Conservation (phyloP, 1,140 invertebrate species). For the Eueides isabella region DNA sequence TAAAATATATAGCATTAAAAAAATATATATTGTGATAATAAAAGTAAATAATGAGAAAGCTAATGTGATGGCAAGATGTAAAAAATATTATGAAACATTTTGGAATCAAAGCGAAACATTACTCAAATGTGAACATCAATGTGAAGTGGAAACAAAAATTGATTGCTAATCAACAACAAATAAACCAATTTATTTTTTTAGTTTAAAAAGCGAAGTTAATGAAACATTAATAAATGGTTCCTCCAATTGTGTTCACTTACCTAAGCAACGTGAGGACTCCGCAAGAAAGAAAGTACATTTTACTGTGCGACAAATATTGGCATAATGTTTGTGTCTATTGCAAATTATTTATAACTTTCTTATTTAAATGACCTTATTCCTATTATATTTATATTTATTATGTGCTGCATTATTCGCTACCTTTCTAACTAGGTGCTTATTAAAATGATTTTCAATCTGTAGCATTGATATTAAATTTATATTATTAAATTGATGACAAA, state of each 20-base stretch:
- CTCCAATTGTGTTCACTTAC: constrained; percentile 76
- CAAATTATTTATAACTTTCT: constrained; percentile 40
- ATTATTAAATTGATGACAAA: constrained; percentile 27
- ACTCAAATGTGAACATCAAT: constrained; percentile 70
- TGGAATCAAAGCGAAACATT: constrained; percentile 81
- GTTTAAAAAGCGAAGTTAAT: constrained; percentile 66
- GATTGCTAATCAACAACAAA: constrained; percentile 59
- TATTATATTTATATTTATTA: constrained; percentile 9
- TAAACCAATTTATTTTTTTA: constrained; percentile 45
- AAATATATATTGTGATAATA: not conserved
- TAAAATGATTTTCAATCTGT: constrained; percentile 26
- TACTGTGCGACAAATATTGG: constrained; percentile 75
- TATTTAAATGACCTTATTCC: not conserved
- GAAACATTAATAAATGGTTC: constrained; percentile 55
- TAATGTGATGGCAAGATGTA: constrained; percentile 53
- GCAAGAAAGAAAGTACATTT: constrained; percentile 82
- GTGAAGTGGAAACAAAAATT: constrained; percentile 59
- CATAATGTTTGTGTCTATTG: constrained; percentile 58
- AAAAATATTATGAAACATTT: constrained; percentile 57
- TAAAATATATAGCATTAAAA: no score
- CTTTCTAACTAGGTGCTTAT: constrained; percentile 36
- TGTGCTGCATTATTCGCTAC: constrained; percentile 17
- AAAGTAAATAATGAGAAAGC: constrained; percentile 47
- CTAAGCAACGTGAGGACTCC: constrained; percentile 81
- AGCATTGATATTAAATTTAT: constrained; percentile 8